These are phyloP conservation scores for Acinonyx jubatus DNA, from an alignment of 2,113 vertebrate genomes.

Conservation along the genomic window DNA sequence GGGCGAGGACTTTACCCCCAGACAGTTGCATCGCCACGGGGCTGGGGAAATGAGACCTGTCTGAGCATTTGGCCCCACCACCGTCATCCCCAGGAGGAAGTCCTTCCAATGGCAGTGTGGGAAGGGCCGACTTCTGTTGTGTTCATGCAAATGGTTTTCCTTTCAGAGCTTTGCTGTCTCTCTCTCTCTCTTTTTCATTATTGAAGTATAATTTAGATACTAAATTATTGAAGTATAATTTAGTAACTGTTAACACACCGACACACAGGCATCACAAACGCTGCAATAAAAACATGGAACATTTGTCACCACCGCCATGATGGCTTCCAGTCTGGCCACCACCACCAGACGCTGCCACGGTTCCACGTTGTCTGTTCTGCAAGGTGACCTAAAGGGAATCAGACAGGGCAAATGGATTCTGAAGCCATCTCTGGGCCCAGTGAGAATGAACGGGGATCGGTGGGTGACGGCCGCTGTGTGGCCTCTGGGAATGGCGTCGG, in stretches of 20 bases:
- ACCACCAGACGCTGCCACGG: neutral
- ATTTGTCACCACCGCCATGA: neutral
- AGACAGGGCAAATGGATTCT: too few relatives aligned
- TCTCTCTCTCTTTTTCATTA: neutral
- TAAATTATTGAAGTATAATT: neutral
- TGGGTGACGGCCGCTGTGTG: too few relatives aligned
- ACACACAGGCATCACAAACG: neutral
- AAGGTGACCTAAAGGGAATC: neutral
- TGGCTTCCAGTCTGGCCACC: neutral
- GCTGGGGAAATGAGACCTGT: accelerated
- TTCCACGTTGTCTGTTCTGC: neutral
- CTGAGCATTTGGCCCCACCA: neutral
- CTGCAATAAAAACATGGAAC: neutral
- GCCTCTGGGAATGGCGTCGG: too few relatives aligned
- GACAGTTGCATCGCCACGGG: neutral
- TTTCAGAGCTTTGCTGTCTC: neutral
- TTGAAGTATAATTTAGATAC: neutral
- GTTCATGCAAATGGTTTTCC: neutral
- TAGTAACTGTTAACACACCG: neutral
- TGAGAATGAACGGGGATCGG: too few relatives aligned
- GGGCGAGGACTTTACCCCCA: neutral
- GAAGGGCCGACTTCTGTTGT: neutral
- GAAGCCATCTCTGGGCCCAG: too few relatives aligned
- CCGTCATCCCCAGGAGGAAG: neutral
- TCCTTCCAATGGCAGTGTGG: accelerated